phyloP scores from a whole-genome alignment of 2,797 vertebrate genomes.

The Brotula barbata region DNA sequence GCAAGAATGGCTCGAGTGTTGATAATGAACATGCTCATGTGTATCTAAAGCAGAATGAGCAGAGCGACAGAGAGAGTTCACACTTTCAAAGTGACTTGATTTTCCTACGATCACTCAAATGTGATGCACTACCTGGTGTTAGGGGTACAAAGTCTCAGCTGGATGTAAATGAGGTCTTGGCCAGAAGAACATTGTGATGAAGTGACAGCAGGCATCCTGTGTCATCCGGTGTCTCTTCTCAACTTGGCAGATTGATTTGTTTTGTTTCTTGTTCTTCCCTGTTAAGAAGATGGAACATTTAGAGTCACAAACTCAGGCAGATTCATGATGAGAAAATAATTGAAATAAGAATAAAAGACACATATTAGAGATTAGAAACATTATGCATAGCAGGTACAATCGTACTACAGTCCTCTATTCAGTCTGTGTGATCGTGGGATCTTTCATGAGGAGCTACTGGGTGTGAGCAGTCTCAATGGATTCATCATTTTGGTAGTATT shows the following conservation, averaged over 20 bases:
- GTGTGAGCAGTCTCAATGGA: conserved; percentile 24
- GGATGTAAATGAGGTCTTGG: conserved; percentile 43
- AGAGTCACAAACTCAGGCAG: neutral
- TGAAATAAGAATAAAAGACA: neutral
- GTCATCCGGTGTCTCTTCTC: conserved; percentile 31
- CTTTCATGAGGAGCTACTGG: conserved; percentile 16
- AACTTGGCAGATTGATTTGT: conserved; percentile 40
- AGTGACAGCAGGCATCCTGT: conserved; percentile 42
- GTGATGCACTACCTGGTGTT: no score
- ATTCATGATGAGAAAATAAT: conserved; percentile 8
- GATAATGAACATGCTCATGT: no score
- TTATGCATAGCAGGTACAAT: neutral
- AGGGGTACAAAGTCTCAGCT: conserved; percentile 11
- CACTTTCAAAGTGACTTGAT: no score
- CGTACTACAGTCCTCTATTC: no score
- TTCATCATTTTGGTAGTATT: conserved; percentile 35
- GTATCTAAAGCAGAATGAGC: no score
- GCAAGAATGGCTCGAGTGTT: no score
- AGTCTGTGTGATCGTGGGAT: conserved; percentile 9
- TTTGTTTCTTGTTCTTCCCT: conserved; percentile 6
- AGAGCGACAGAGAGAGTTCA: no score
- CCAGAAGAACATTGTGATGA: conserved; percentile 18
- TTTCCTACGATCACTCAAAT: conserved; percentile 39
- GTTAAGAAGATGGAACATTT: conserved; percentile 29
- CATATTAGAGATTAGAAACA: neutral